Percentiles rank a stretch among this genome's conserved stretches.
Evolutionary conservation across 2,797 vertebrate genomes (phyloP).

Genomic region (Zonotrichia albicollis): DNA sequence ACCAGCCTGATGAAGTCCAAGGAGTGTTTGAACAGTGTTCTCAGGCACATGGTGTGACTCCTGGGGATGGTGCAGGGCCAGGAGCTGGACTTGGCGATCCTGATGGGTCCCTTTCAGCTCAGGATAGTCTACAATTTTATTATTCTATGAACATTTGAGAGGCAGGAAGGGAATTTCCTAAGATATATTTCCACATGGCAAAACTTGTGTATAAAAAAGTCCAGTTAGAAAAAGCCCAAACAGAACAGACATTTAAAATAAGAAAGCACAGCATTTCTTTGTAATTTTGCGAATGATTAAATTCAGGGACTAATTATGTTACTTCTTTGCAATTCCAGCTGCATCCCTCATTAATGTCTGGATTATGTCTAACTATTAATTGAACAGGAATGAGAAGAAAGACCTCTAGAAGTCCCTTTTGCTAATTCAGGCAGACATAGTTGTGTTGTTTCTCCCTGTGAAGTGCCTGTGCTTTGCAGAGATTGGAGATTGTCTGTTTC

Average conservation of each 20-base stretch:
- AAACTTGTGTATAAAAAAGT: not conserved
- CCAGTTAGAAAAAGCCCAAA: not conserved
- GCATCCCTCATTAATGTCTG: constrained; percentile 27
- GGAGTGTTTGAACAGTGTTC: fast-evolving
- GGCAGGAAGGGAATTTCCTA: not conserved
- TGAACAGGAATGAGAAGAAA: constrained; percentile 33
- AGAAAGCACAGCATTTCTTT: not conserved
- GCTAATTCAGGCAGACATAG: not conserved
- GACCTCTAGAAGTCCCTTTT: not conserved
- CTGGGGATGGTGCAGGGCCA: not conserved
- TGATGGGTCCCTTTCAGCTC: not conserved
- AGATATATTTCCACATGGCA: not conserved
- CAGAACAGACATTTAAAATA: constrained; percentile 2
- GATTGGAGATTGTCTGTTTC: not conserved
- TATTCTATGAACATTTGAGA: not conserved
- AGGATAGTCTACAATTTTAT: not conserved
- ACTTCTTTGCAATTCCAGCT: constrained; percentile 18
- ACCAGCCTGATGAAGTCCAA: not conserved
- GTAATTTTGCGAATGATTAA: constrained; percentile 1
- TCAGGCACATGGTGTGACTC: too few relatives aligned
- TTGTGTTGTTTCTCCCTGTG: not conserved
- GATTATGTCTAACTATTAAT: constrained; percentile 13
- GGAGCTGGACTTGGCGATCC: not conserved
- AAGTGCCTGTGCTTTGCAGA: not conserved
- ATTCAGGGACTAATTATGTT: constrained; percentile 24